Evolutionary conservation across 2,113 vertebrate species (phyloP), one percentile per base, ranked within the genome.

Genomic region (Trinectes maculatus): DNA sequence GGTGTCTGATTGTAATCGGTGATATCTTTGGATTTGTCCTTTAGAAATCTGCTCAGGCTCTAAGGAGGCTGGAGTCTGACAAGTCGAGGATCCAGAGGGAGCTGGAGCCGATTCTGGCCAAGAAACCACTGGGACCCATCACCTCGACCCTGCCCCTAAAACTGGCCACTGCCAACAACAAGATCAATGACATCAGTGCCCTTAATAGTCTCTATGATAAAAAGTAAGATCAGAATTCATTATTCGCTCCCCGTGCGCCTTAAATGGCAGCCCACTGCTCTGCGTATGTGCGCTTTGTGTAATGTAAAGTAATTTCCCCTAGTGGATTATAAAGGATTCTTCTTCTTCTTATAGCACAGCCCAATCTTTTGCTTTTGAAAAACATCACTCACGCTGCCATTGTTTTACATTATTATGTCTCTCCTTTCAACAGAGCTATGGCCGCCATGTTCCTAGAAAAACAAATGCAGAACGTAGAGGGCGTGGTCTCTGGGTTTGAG

Each of bases 391-490:
- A 22, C 16, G 11, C 1, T 31, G 21, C 0, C 13, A 16, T 15
- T 36, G 13, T 15, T 42, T 24, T 48, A 9, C 10, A 6, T 16
- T 15, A 16, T 54, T 34, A 7, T 9, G 8, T 56, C 8, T 57
- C n/a, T 66, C 34, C 19, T 43, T 36, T 10, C 19, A 8, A 13
- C 77, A 98, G 98, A 89, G 93, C 95, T 29, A 91, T 92, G 52
- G 93, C 95, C 53, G 89, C 94, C 22, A 89, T 96, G 82, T 94
- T 92, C 36, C 86, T 99, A 59, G 96, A 98, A 82, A 93, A 74
- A 74, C 94, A 95, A 81, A 93, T 95, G 42, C 87, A 87, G 71
- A 94, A 92, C 0, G 90, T 94, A 0, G 93, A 95, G 2, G 83
- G 69, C 22, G 43, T 90, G 5, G 77, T 98, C 44, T 93, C 81